phyloP scores from a whole-genome alignment of 2,888 invertebrate genomes.

The Tricholauxania praeusta region DNA sequence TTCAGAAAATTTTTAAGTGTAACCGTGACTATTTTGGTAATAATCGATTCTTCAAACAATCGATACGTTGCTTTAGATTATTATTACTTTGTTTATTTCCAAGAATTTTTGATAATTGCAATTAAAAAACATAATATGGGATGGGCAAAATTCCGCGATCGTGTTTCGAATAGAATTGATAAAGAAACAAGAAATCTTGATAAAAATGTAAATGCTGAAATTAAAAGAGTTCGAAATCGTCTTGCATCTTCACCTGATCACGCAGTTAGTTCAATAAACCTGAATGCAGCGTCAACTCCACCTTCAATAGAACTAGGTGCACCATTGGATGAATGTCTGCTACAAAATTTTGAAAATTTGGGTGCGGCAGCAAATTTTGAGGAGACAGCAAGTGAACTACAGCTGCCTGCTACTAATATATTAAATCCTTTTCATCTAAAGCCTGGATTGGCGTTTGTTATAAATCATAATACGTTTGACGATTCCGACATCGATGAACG shows the following conservation, averaged over 20 bases:
- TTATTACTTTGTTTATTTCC: not conserved
- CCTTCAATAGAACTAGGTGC: too few species aligned
- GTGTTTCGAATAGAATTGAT: not conserved
- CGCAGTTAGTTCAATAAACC: too few species aligned
- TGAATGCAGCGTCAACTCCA: too few species aligned
- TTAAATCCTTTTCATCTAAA: not conserved
- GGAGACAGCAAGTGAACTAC: not conserved
- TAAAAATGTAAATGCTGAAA: not conserved
- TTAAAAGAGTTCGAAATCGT: not conserved
- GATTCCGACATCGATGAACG: not conserved
- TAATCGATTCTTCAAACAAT: too few species aligned
- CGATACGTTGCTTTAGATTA: too few species aligned
- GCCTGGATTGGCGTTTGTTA: slow-evolving; percentile 1
- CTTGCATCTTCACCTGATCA: not conserved
- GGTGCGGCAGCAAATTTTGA: not conserved
- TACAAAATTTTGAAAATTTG: too few species aligned
- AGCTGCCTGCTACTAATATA: too few species aligned
- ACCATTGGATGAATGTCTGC: too few species aligned
- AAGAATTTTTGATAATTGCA: not conserved
- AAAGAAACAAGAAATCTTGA: slow-evolving; percentile 3
- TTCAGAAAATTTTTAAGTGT: too few species aligned
- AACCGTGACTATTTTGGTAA: too few species aligned
- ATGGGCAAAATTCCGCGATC: not conserved
- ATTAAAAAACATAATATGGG: not conserved
- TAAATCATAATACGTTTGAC: slow-evolving; percentile 13